Evolutionary conservation across 2,797 vertebrate species (phyloP).

Genomic region (Corythornis leucogaster): DNA sequence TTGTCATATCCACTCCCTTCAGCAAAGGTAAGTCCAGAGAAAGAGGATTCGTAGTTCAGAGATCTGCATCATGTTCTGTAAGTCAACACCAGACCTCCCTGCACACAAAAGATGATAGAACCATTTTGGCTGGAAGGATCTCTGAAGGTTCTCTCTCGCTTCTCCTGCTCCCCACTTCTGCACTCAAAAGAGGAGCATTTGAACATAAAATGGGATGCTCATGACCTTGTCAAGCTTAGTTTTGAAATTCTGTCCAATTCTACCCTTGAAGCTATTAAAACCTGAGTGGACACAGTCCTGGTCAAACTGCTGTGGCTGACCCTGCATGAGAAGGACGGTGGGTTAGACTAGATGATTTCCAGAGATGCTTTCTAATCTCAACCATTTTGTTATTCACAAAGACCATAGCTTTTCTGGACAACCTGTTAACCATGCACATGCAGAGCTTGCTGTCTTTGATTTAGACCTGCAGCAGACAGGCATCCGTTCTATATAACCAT

Average conservation of each 20-base stretch:
- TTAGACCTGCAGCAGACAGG: background rate
- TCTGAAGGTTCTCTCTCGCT: background rate
- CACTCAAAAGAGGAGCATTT: background rate
- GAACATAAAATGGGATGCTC: rapidly evolving
- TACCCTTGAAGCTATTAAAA: background rate
- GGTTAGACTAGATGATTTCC: background rate
- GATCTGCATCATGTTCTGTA: background rate
- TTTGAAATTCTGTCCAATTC: background rate
- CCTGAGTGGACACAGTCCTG: background rate
- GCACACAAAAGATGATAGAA: background rate
- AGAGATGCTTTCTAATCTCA: background rate
- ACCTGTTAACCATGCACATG: background rate
- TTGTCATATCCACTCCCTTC: background rate
- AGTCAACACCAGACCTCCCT: background rate
- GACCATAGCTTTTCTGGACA: background rate
- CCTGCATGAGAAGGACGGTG: background rate
- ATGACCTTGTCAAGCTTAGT: background rate
- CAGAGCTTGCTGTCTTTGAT: background rate
- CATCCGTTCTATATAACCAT: rapidly evolving
- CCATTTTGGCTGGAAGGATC: background rate
- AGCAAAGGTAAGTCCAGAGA: background rate
- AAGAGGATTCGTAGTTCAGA: background rate
- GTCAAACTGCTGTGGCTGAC: background rate
- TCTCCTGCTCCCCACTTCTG: background rate
- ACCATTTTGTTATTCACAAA: background rate